A percentile compares a stretch with the other conserved stretches of the same genome.
phyloP scores from a whole-genome alignment of 2,797 vertebrate species.

The Buceros bicornis region DNA sequence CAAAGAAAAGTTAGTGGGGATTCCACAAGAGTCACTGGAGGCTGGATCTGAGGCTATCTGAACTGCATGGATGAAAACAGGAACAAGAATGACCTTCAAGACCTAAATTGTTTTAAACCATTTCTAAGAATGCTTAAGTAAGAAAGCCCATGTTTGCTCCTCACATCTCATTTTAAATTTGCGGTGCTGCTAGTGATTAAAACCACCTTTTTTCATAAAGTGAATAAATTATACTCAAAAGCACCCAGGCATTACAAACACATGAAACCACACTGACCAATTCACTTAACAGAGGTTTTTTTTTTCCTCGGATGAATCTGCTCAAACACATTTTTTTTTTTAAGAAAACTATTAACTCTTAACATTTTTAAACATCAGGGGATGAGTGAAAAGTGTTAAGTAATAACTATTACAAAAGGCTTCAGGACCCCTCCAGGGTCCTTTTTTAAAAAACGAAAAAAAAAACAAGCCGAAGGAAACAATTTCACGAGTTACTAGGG shows the following conservation, averaged over 20 bases:
- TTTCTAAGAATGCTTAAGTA: neutral
- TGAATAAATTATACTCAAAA: conserved; percentile 23
- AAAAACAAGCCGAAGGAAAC: neutral
- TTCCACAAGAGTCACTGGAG: neutral
- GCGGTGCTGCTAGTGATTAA: neutral
- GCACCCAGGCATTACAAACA: neutral
- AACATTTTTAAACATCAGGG: neutral
- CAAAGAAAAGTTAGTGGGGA: neutral
- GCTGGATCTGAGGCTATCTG: neutral
- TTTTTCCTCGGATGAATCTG: neutral
- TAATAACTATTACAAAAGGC: neutral
- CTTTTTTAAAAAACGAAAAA: neutral
- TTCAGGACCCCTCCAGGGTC: neutral
- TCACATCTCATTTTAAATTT: conserved; percentile 11
- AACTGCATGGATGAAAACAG: neutral
- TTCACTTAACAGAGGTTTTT: neutral
- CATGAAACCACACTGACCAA: neutral
- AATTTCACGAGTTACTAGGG: neutral
- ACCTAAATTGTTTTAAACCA: neutral
- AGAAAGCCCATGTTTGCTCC: neutral
- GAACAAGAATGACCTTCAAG: conserved; percentile 18
- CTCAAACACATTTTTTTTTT: neutral
- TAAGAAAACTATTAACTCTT: neutral
- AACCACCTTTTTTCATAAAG: conserved; percentile 25
- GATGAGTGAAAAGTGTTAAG: neutral